phyloP scores from a whole-genome alignment of 2,113 vertebrate species.

The Aix galericulata region DNA sequence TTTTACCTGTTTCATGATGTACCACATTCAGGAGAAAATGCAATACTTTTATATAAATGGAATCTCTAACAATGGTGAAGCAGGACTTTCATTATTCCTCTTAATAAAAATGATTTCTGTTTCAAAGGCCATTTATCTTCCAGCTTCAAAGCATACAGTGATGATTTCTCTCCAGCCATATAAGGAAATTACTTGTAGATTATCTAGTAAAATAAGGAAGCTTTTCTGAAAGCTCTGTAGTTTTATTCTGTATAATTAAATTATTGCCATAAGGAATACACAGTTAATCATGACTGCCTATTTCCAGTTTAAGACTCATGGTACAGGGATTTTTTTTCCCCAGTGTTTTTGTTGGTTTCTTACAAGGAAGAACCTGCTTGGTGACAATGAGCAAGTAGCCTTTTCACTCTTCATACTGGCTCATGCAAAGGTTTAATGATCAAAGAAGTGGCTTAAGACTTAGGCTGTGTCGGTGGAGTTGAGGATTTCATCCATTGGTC shows the following conservation, averaged over 20 bases:
- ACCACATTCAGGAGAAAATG: background rate
- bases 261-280: constrained; percentile 32
- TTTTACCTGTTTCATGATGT: background rate
- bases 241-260: constrained; percentile 49
- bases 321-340: background rate
- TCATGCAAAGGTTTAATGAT: background rate
- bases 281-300: background rate
- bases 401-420: background rate
- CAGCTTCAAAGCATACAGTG: constrained; percentile 35
- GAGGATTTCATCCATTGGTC: background rate
- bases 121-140: constrained; percentile 58
- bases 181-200: constrained; percentile 62
- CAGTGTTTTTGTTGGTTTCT: background rate
- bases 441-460: background rate
- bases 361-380: background rate
- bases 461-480: background rate
- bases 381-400: background rate
- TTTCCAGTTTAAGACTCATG: background rate
- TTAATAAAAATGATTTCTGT: constrained; percentile 50
- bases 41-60: background rate
- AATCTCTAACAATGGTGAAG: background rate
- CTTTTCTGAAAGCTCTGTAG: constrained; percentile 39
- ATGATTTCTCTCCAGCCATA: constrained; percentile 49
- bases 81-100: constrained; percentile 17
- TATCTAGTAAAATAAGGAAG: constrained; percentile 54